Evolutionary conservation across 2,888 invertebrate genomes (phyloP), one percentile per base, ranked within the genome.

Genomic region (Lobophora halterata): DNA sequence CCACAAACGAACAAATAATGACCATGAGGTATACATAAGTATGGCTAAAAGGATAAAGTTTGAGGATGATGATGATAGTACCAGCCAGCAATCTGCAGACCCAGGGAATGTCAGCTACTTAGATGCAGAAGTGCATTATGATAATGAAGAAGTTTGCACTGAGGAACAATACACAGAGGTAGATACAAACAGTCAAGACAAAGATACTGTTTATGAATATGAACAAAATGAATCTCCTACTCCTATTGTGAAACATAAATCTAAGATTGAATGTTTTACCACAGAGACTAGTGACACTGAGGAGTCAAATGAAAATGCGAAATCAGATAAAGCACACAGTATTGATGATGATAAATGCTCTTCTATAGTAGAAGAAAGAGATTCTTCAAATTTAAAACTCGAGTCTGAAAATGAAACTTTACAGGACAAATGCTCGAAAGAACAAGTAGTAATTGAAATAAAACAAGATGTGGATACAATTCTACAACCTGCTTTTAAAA

Each of bases 161-260:
- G 72, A 75, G 47, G 78, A 70, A 6, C 79, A 74, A 47, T 58
- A 76, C 48, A 28, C 70, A 71, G 45, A 7, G n/a, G n/a, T 27
- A 35, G 41, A 23, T 24, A 71, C 53, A 28, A 82, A 85, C 46
- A 76, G 78, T 21, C 79, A 78, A 26, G 82, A 79, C 69, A 79
- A 82, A 58, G 79, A 65, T 6, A 76, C 77, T 41, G 63, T 76
- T 5, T 82, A 78, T 75, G 83, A 86, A 46, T 82, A 79, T 79
- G 82, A 87, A 65, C 82, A 79, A 42, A 72, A 65, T 71, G 71
- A 75, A 35, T 78, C 80, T 36, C 75, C 78, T 33, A 66, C 72
- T 34, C 76, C 77, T 10, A 83, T 77, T 60, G 61, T 79, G 25
- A 80, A 79, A 62, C 71, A 82, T 55, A 88, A 88, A 41, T 77